Evolutionary conservation across 2,888 invertebrate genomes (phyloP).

Genomic region (Hirtodrosophila histrioides): DNA sequence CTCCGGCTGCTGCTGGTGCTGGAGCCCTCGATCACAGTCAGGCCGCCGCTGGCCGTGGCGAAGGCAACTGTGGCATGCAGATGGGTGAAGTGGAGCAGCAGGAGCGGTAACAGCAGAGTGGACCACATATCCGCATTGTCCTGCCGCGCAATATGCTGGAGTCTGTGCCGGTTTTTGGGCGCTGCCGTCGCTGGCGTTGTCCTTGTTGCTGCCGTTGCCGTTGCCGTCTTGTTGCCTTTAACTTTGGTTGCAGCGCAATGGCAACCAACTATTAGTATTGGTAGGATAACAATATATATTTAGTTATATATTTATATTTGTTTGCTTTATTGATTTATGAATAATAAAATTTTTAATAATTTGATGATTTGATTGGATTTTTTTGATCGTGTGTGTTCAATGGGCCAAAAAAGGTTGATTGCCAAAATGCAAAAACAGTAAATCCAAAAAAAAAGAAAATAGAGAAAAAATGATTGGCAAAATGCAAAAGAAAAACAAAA

Average conservation of each 20-base stretch:
- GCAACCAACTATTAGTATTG: constrained; percentile 69
- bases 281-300: constrained; percentile 5
- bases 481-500: constrained; percentile 34
- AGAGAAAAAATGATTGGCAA: constrained; percentile 15
- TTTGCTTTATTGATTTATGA: constrained; percentile 14
- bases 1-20: constrained; percentile 34
- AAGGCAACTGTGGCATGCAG: constrained; percentile 40
- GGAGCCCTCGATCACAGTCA: constrained; percentile 57
- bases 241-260: constrained; percentile 73
- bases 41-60: constrained; percentile 57
- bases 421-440: constrained; percentile 31
- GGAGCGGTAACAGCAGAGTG: constrained; percentile 54
- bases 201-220: constrained; percentile 41
- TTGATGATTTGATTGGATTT: constrained; percentile 26
- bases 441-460: constrained; percentile 19
- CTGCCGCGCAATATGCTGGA: constrained; percentile 34
- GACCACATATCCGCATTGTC: constrained; percentile 72
- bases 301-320: constrained; percentile 6
- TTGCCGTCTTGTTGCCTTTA: constrained; percentile 74
- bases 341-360: constrained; percentile 11
- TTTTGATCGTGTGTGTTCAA: constrained; percentile 46
- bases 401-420: constrained; percentile 32
- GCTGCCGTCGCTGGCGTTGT: constrained; percentile 27
- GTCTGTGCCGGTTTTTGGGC: constrained; percentile 8
- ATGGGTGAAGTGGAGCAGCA: constrained; percentile 46